Evolutionary conservation across 2,797 vertebrate genomes (phyloP), one percentile per base, ranked within the genome.

Genomic region (Selene dorsalis): DNA sequence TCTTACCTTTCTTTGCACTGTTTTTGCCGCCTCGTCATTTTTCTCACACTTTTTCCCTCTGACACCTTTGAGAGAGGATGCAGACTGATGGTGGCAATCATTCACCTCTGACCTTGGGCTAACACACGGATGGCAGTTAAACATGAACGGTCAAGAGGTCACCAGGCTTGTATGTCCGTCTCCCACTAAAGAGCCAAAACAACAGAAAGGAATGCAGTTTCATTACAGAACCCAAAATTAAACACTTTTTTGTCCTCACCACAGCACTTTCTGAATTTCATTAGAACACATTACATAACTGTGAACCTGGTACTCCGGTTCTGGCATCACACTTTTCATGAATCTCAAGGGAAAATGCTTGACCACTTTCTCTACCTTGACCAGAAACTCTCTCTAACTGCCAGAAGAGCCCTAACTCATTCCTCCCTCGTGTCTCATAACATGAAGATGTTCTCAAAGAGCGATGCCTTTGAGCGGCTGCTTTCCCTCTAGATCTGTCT

Each of bases 51-150:
- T 55, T 13, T 30, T 52, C 30, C 35, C 14, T 56, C 64, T 62
- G 39, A 56, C 66, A 70, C 48, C 73, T 71, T 35, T 16, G 53
- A 74, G 79, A 64, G 55, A 45, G 55, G 86, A 90, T 70, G 80
- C 57, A 74, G 82, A 81, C 60, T 35, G 80, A 69, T 55, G 69
- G 53, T 53, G 72, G 74, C 71, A 50, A 43, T 83, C 66, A 8
- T 43, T 90, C 84, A 86, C 85, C 83, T 80, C 45, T 88, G 84
- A 88, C 89, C 75, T 76, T 43, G 59, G 58, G 80, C 82, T 60
- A 87, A 88, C 80, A 83, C 52, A 0, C 10, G 62, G 75, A 13
- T 20, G 39, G 69, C 45, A 53, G 83, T 89, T 71, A 88, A 90
- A 91, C 79, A 85, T 12, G 58, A 73, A 4, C 0, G 77, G 80